phyloP scores from a whole-genome alignment of 2,888 invertebrate species.

The Drosophila greeni region DNA sequence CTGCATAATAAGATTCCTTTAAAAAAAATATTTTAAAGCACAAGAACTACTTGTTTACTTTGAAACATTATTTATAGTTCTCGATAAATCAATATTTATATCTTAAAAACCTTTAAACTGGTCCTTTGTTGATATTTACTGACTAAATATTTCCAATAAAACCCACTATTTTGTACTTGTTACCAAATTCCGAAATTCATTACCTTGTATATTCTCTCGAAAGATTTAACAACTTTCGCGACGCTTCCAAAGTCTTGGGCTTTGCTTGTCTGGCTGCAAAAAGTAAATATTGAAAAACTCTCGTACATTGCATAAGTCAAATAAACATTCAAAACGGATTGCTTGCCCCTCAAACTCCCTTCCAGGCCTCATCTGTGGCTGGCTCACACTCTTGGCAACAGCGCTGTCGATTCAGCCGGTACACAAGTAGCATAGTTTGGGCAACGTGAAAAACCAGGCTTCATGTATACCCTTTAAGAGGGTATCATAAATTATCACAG shows the following conservation, averaged over 20 bases:
- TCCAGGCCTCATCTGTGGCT: slow-evolving; percentile 16
- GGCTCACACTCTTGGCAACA: slow-evolving; percentile 40
- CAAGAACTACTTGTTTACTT: too few relatives aligned
- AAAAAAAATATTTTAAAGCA: background rate
- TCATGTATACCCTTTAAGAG: slow-evolving; percentile 13
- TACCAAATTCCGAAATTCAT: background rate
- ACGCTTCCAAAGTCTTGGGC: slow-evolving; percentile 1
- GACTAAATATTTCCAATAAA: background rate
- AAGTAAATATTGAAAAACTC: slow-evolving; percentile 31
- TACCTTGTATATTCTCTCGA: background rate
- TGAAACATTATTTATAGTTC: too few relatives aligned
- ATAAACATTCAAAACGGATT: slow-evolving; percentile 33
- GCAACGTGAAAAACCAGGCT: slow-evolving; percentile 50
- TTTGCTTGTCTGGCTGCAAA: slow-evolving; percentile 22
- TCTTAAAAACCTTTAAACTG: too few relatives aligned
- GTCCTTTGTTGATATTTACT: too few relatives aligned
- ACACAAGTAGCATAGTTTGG: slow-evolving; percentile 21
- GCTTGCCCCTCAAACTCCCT: slow-evolving; percentile 1
- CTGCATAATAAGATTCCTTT: background rate
- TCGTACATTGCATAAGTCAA: slow-evolving; percentile 60
- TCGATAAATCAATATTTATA: background rate
- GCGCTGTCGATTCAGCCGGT: slow-evolving; percentile 26
- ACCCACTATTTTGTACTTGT: background rate
- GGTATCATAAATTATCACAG: background rate
- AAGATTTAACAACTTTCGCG: slow-evolving; percentile 15